Base-by-base conservation (phyloP, 2,888 invertebrate species). In the Chloromyia formosa region DNA sequence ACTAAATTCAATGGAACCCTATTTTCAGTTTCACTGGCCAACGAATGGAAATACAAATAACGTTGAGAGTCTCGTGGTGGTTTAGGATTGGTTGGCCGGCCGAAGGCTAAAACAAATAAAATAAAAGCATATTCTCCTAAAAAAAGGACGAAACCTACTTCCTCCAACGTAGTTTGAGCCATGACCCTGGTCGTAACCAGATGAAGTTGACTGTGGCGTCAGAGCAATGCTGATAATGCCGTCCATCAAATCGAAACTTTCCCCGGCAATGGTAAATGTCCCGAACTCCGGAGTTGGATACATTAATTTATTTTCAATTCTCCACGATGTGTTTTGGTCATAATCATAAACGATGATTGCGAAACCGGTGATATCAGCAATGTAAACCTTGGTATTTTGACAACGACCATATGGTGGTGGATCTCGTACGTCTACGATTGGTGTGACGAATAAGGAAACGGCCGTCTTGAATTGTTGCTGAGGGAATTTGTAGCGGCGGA, bases 201-300 rank as follows among this genome's bases (percentile, higher is more conserved):
- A 35, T 35, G 7, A 2, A 49, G 14, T 3, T 12, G 49, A 49
- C 53, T 49, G 72, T 78, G 90, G 89, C 12, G 90, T 86, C 1
- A 92, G 80, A 0, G 89, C 87, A 78, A 92, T 82, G 0, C 90
- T 90, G 14, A 92, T 83, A 18, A 91, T 83, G 0, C 92, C 92
- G 78, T 92, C 91, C 90, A 91, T 89, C n/a, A 92, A 82, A 77
- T 90, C 88, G 78, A 92, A 92, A 58, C 84, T 85, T 23, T 89
- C 88, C 0, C 88, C 88, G 61, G 86, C 86, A 74, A 91, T 87
- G 20, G 84, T 83, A 77, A 88, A 90, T 0, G 87, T 88, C 1
- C 89, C 89, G 76, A 87, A 86, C 5, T 85, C 83, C 0, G 90
- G 90, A 81, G 88, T 88, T 0, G 91, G 91, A 73, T 79, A 80